Evolutionary conservation across 2,888 invertebrate species (phyloP).

Genomic region (Melieria omissa): DNA sequence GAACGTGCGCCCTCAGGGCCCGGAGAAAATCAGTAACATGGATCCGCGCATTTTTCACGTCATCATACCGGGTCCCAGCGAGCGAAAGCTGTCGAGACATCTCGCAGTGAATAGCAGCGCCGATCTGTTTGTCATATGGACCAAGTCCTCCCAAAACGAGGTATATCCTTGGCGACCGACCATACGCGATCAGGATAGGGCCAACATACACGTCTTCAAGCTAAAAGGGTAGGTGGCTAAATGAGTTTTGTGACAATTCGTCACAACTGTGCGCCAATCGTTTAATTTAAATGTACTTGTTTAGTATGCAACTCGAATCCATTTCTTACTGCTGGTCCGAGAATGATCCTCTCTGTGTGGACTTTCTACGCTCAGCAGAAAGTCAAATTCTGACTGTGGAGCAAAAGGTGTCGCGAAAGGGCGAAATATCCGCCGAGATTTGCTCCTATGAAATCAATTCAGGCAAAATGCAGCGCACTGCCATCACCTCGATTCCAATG

Average conservation of each 20-base stretch:
- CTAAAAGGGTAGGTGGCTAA: conserved; percentile 72
- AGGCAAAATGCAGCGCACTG: conserved; percentile 73
- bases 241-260: not conserved
- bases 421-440: conserved; percentile 79
- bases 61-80: conserved; percentile 64
- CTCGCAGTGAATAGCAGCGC: conserved; percentile 64
- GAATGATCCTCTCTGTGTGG: conserved; percentile 86
- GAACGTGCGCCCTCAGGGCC: conserved; percentile 68
- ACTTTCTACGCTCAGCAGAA: conserved; percentile 78
- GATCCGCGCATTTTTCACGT: conserved; percentile 74
- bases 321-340: conserved; percentile 86
- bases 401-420: conserved; percentile 80
- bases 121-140: conserved; percentile 81
- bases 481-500: conserved; percentile 76
- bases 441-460: conserved; percentile 71
- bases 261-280: not conserved
- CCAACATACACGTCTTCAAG: conserved; percentile 86
- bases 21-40: conserved; percentile 74
- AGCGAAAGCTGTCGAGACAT: conserved; percentile 61
- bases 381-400: conserved; percentile 82
- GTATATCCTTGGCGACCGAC: conserved; percentile 95
- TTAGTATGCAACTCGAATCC: conserved; percentile 78
- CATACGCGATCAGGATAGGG: conserved; percentile 83
- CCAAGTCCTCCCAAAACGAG: conserved; percentile 83
- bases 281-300: conserved; percentile 13